Conservation (phyloP, 1,140 invertebrate genomes). For the Drosophila quadrilineata region DNA sequence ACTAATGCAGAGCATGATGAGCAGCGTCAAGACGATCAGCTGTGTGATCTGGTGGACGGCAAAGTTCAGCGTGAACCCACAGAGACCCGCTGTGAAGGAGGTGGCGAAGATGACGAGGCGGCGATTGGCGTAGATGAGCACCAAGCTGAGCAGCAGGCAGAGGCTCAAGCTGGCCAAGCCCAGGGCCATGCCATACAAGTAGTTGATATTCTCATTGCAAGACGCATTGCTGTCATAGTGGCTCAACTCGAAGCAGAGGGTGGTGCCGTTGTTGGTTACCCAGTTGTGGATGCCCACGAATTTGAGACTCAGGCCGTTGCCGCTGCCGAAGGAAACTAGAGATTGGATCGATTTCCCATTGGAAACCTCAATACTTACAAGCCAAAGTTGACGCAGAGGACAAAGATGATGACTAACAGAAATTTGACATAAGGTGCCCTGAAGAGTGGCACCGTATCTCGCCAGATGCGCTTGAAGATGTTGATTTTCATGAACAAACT, state of each 20-base stretch:
- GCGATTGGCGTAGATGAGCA: neutral
- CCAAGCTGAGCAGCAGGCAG: neutral
- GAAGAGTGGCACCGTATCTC: constrained; percentile 14
- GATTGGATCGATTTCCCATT: neutral
- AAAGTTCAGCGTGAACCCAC: constrained; percentile 12
- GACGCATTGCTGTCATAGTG: neutral
- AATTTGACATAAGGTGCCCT: neutral
- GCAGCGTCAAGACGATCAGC: neutral
- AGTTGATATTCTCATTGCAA: neutral
- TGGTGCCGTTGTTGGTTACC: no score
- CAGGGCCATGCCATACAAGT: neutral
- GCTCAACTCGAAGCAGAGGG: no score
- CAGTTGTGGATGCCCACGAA: no score
- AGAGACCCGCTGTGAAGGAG: neutral
- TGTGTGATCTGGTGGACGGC: neutral
- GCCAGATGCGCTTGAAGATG: neutral
- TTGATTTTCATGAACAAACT: neutral
- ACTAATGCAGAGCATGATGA: neutral
- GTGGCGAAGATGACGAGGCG: neutral
- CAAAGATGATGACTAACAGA: neutral
- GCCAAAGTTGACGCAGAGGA: neutral
- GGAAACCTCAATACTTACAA: constrained; percentile 13
- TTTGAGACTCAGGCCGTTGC: no score
- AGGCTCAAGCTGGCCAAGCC: neutral
- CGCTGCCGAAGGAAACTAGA: neutral